Conservation (phyloP, 2,797 vertebrate genomes). For the Psittacula echo region DNA sequence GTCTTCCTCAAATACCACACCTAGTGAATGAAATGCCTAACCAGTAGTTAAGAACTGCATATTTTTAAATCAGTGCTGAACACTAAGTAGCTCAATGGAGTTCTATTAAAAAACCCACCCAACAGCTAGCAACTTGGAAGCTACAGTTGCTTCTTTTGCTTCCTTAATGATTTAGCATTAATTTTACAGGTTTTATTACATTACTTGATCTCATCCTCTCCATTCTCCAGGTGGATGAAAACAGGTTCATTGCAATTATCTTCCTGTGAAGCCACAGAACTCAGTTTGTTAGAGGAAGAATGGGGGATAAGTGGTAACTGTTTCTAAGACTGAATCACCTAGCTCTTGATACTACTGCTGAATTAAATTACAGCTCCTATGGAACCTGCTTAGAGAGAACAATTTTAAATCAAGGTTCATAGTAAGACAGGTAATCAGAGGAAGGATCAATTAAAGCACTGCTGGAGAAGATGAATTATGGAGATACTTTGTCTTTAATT, state of each 20-base stretch:
- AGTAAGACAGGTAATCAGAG: neutral
- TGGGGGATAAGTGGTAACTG: neutral
- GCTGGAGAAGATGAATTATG: neutral
- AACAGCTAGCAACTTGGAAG: conserved; percentile 45
- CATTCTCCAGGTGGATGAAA: conserved; percentile 10
- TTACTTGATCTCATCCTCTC: conserved; percentile 43
- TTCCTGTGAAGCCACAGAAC: neutral
- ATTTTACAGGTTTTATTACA: conserved; percentile 66
- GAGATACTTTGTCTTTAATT: neutral
- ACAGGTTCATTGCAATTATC: neutral
- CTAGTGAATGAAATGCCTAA: conserved; percentile 22
- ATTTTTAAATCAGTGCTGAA: neutral
- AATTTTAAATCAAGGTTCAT: neutral
- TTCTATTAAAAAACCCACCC: neutral
- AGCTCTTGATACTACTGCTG: neutral
- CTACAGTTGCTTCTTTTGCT: conserved; percentile 64
- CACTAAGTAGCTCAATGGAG: neutral
- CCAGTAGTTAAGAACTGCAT: conserved; percentile 2
- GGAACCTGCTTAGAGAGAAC: neutral
- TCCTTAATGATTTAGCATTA: conserved; percentile 51
- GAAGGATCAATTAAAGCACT: neutral
- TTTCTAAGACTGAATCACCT: conserved; percentile 33
- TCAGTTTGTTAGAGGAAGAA: neutral
- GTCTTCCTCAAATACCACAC: conserved; percentile 35
- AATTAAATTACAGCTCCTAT: conserved; percentile 13